phyloP scores from a whole-genome alignment of 2,888 invertebrate species.

The Panorpa germanica region DNA sequence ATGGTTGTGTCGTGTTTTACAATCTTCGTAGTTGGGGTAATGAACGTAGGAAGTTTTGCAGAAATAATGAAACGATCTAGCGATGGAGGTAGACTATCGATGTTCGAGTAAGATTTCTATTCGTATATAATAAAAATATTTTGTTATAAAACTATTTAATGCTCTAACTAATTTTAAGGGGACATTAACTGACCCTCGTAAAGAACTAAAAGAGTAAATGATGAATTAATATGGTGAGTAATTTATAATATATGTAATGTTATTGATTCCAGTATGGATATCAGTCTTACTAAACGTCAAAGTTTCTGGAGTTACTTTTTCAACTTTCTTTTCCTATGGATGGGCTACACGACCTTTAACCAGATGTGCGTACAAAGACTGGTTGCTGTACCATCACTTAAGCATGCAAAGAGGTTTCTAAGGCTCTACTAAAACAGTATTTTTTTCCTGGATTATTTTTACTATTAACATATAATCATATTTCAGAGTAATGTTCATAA shows the following conservation, averaged over 20 bases:
- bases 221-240: too few species aligned
- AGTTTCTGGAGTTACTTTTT: constrained; percentile 42
- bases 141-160: neutral
- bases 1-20: constrained; percentile 23
- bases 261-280: constrained; percentile 34
- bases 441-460: constrained; percentile 3
- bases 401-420: constrained; percentile 33
- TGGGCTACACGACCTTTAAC: constrained; percentile 43
- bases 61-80: constrained; percentile 20
- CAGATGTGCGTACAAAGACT: constrained; percentile 57
- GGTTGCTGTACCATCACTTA: constrained; percentile 35
- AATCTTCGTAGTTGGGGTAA: constrained; percentile 22
- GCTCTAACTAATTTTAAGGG: neutral
- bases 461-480: neutral
- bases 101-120: constrained; percentile 19
- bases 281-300: constrained; percentile 38
- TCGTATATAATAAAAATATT: constrained; percentile 3
- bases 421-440: constrained; percentile 9
- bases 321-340: constrained; percentile 36
- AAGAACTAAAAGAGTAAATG: too few species aligned
- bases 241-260: too few species aligned
- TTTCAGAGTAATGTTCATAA: constrained; percentile 2
- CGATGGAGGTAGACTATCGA: constrained; percentile 21
- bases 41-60: constrained; percentile 22
- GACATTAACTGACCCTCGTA: neutral